Evolutionary conservation across 2,113 vertebrate genomes (phyloP).

Genomic region (Chloebia gouldiae): DNA sequence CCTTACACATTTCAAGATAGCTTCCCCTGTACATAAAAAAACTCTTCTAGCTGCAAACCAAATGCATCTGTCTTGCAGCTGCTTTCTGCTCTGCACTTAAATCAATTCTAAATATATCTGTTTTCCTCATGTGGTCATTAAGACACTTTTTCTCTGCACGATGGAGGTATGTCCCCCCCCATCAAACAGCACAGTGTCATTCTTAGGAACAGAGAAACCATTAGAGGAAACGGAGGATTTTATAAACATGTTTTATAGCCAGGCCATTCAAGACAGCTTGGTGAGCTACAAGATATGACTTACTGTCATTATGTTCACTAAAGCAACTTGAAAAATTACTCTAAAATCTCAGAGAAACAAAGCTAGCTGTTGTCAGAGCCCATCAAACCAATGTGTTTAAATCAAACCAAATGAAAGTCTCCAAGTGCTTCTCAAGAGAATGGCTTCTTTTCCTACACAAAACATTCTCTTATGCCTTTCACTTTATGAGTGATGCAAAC

Average conservation of each 20-base stretch:
- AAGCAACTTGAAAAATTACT: not conserved
- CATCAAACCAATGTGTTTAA: not conserved
- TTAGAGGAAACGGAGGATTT: not conserved
- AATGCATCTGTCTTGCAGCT: not conserved
- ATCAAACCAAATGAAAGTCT: not conserved
- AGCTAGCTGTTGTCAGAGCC: not conserved
- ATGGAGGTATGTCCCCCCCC: not conserved
- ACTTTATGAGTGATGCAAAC: not conserved
- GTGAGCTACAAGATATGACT: not conserved
- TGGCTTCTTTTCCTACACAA: not conserved
- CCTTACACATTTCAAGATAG: not conserved
- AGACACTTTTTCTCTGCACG: not conserved
- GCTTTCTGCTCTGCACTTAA: not conserved
- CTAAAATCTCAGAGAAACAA: not conserved
- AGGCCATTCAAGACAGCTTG: not conserved
- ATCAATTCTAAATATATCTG: not conserved
- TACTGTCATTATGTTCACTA: not conserved
- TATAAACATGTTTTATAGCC: not conserved
- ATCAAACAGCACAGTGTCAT: fast-evolving
- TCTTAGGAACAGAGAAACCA: not conserved
- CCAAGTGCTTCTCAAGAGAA: not conserved
- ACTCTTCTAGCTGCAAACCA: not conserved
- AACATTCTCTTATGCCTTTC: not conserved
- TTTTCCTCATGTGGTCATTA: not conserved
- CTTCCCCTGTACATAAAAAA: not conserved